These are phyloP conservation scores for Anguilla japonica DNA, from an alignment of 2,113 vertebrate species.

Conservation along the genomic window DNA sequence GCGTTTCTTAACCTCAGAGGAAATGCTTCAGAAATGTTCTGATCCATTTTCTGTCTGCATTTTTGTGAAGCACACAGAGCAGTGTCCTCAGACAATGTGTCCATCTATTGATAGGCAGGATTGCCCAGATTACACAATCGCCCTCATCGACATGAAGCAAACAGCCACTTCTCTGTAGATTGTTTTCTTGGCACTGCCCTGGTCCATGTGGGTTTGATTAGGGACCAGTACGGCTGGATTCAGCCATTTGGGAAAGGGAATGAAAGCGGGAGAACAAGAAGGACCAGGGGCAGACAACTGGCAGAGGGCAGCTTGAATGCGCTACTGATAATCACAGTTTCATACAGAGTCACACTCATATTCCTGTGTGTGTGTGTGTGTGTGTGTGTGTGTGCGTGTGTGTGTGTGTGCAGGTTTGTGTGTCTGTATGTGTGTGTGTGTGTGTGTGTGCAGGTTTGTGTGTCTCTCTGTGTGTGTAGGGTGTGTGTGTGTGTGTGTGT, in stretches of 20 bases:
- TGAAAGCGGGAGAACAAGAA: background rate
- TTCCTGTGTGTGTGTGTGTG: background rate
- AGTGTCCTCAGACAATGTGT: background rate
- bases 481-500: too few relatives aligned
- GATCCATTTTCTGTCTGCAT: background rate
- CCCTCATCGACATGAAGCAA: constrained; percentile 11
- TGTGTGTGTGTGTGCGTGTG: background rate
- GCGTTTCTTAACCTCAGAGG: constrained; percentile 39
- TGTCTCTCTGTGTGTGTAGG: background rate
- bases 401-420: background rate
- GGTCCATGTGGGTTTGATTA: constrained; percentile 63
- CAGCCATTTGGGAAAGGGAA: constrained; percentile 19
- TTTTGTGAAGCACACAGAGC: background rate
- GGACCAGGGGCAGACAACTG: background rate
- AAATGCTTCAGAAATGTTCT: constrained; percentile 44
- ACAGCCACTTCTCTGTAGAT: constrained; percentile 10
- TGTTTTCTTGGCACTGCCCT: constrained; percentile 43
- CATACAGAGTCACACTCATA: background rate
- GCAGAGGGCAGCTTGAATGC: constrained; percentile 18
- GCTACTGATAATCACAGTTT: background rate
- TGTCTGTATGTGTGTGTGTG: constrained; percentile 4
- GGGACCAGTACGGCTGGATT: constrained; percentile 41
- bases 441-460: background rate
- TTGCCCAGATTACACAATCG: background rate
- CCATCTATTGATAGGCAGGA: background rate